Evolutionary conservation across 2,113 vertebrate genomes (phyloP).

Genomic region (Tyto alba): DNA sequence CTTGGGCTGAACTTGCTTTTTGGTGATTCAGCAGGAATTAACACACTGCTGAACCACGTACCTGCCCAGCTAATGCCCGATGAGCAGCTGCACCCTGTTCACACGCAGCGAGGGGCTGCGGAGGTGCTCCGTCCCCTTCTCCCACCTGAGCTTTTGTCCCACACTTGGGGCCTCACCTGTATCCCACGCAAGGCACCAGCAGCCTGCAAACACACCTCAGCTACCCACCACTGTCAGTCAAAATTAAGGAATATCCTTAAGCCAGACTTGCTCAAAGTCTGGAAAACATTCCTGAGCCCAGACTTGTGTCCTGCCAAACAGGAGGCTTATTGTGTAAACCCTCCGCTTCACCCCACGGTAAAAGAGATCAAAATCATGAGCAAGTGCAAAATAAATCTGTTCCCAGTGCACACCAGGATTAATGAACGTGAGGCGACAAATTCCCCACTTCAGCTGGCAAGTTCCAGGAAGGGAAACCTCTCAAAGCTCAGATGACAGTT

Average conservation of each 20-base stretch:
- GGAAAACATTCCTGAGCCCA: background rate
- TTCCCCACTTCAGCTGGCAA: background rate
- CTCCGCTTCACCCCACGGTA: background rate
- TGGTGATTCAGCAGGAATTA: background rate
- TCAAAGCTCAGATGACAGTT: background rate
- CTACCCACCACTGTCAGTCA: background rate
- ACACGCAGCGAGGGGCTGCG: too few relatives aligned
- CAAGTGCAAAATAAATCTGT: background rate
- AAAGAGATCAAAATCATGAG: background rate
- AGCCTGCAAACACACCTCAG: background rate
- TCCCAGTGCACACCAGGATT: background rate
- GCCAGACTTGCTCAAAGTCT: too few relatives aligned
- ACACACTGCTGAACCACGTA: fast-evolving
- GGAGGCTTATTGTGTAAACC: background rate
- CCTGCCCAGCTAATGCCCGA: background rate
- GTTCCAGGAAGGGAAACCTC: background rate
- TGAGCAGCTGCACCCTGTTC: too few relatives aligned
- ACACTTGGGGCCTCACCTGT: background rate
- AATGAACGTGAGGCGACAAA: fast-evolving
- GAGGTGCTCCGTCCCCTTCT: background rate
- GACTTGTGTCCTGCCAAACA: background rate
- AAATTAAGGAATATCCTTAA: background rate
- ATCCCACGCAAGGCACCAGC: background rate
- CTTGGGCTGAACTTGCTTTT: background rate
- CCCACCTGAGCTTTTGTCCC: too few relatives aligned